A percentile compares a stretch with the other conserved stretches of the same genome.
Conservation (phyloP, 2,888 invertebrate genomes). For the Lasioglossum lativentre region DNA sequence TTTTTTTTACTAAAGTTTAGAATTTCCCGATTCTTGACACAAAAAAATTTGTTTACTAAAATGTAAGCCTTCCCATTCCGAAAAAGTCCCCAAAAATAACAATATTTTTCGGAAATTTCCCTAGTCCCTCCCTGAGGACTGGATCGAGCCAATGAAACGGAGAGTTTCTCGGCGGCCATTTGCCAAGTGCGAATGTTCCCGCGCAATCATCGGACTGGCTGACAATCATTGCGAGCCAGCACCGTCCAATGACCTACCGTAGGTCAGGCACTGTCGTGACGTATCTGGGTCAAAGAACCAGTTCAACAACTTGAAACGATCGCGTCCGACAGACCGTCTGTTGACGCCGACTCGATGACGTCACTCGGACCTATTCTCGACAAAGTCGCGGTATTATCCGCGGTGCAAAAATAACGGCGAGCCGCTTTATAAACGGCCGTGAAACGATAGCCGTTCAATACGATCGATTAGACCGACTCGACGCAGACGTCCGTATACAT, state of each 20-base stretch:
- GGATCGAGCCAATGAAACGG: neutral
- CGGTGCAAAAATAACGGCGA: slow-evolving; percentile 73
- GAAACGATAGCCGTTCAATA: slow-evolving; percentile 39
- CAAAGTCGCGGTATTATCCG: slow-evolving; percentile 74
- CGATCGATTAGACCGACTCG: slow-evolving; percentile 36
- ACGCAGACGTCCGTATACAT: neutral
- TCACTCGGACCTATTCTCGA: slow-evolving; percentile 78
- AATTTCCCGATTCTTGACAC: too few relatives aligned
- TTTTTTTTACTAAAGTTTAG: too few relatives aligned
- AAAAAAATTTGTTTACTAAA: too few relatives aligned
- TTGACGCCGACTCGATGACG: slow-evolving; percentile 74
- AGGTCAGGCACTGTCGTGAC: slow-evolving; percentile 59
- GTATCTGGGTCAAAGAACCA: slow-evolving; percentile 79
- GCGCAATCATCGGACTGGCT: neutral
- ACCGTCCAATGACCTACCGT: slow-evolving; percentile 33
- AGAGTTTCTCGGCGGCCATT: neutral
- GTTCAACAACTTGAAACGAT: slow-evolving; percentile 75
- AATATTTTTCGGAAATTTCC: too few relatives aligned
- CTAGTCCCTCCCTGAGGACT: too few relatives aligned
- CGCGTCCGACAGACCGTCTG: slow-evolving; percentile 74
- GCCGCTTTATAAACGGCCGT: slow-evolving; percentile 61
- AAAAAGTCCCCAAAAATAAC: too few relatives aligned
- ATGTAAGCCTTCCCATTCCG: too few relatives aligned
- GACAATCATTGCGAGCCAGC: slow-evolving; percentile 20
- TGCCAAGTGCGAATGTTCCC: neutral